Conservation (phyloP, 2,888 invertebrate species). For the Tetheella fluctuosa region DNA sequence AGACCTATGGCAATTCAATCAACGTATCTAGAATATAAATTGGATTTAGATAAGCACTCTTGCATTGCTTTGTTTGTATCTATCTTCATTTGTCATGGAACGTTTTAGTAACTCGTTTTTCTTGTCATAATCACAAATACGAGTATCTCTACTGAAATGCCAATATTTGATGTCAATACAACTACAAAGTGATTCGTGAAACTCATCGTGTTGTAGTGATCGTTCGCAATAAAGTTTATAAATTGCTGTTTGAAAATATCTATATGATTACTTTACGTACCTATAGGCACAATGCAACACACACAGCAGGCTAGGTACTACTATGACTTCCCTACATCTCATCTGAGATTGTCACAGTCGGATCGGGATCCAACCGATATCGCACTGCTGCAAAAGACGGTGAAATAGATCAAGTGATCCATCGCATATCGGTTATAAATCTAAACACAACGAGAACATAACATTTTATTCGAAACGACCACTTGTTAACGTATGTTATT, state of each 20-base stretch:
- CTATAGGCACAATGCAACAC: not conserved
- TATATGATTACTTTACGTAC: no score
- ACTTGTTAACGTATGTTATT: constrained; percentile 77
- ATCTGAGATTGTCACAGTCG: not conserved
- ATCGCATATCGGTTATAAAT: constrained; percentile 65
- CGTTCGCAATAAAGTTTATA: constrained; percentile 57
- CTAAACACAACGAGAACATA: constrained; percentile 71
- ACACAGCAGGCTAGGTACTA: not conserved
- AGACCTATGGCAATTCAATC: constrained; percentile 2
- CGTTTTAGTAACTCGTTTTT: not conserved
- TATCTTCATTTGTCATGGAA: not conserved
- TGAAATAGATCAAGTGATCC: constrained; percentile 55
- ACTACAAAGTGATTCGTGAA: constrained; percentile 36
- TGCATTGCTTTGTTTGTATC: not conserved
- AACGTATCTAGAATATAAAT: not conserved
- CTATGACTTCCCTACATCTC: not conserved
- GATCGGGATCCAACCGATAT: constrained; percentile 5
- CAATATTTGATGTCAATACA: constrained; percentile 50
- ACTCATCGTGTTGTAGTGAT: constrained; percentile 57
- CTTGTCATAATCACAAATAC: constrained; percentile 18
- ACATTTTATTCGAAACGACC: constrained; percentile 71
- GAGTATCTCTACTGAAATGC: constrained; percentile 35
- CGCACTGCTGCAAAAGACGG: constrained; percentile 31
- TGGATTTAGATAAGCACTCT: not conserved
- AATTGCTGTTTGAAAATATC: constrained; percentile 40